Percentiles rank a stretch among this genome's conserved stretches.
Evolutionary conservation across 2,797 vertebrate genomes (phyloP).

Genomic region (Labeo calbasu): DNA sequence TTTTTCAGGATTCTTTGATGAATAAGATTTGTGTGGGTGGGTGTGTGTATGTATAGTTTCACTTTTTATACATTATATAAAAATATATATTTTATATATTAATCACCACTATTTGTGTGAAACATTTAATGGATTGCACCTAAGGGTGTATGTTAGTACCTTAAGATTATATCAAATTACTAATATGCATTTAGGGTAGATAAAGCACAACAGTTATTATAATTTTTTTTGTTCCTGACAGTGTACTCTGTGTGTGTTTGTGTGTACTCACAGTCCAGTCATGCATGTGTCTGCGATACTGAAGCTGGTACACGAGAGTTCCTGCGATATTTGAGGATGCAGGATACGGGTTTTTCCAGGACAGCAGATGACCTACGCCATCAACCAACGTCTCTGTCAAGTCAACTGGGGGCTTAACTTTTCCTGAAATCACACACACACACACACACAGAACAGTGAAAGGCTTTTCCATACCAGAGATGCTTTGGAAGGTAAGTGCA

Average conservation of each 20-base stretch:
- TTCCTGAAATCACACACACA: constrained; percentile 67
- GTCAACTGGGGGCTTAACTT: constrained; percentile 61
- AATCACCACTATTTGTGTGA: not conserved
- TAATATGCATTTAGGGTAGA: not conserved
- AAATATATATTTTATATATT: not conserved
- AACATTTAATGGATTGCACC: not conserved
- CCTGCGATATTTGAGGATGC: constrained; percentile 60
- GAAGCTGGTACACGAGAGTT: constrained; percentile 71
- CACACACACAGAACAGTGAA: constrained; percentile 39
- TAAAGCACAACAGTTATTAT: too few species aligned
- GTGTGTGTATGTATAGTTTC: not conserved
- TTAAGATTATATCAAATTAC: not conserved
- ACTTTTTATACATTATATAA: not conserved
- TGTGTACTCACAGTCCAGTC: constrained; percentile 73
- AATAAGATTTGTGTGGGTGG: too few species aligned
- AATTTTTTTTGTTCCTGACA: not conserved
- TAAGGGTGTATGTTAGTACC: not conserved
- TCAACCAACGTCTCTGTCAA: constrained; percentile 54
- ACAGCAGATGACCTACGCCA: constrained; percentile 57
- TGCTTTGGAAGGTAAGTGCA: constrained; percentile 3
- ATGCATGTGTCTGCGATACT: constrained; percentile 67
- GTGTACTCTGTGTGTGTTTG: not conserved
- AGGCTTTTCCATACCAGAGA: not conserved
- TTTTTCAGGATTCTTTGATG: too few species aligned
- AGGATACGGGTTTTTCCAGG: constrained; percentile 74